Base-by-base conservation (phyloP, 1,140 invertebrate genomes). In the Muscidifurax raptorellus region DNA sequence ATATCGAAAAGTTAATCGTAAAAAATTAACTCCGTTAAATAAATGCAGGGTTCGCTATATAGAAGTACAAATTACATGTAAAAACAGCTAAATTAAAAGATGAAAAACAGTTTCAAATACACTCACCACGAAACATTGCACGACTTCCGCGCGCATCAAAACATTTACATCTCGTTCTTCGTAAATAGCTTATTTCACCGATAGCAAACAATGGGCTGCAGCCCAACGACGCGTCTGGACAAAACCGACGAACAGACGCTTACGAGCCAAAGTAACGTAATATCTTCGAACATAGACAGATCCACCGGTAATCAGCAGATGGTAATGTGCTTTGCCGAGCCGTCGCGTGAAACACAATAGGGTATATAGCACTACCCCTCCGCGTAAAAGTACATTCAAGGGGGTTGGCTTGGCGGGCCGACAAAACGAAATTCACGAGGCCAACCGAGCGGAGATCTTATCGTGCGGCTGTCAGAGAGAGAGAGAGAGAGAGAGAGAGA, bases 251-350 rank as follows among this genome's bases (percentile, higher is more conserved):
- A 59, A 69, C 66, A 69, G 25, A 69, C 66, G 66, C 25, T 28
- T 13, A 3, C 44, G 74, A n/a, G 27, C 10, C 15, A n/a, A 59
- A 59, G 89, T 86, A 89, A 90, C 87, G 71, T 86, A 84, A 91
- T 89, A 90, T 47, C 82, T 69, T 82, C 85, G 86, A 89, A 90
- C 86, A 66, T 87, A 89, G 87, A 90, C 52, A 59, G 52, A 59
- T 59, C 89, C 88, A 89, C 82, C 85, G 87, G 87, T 88, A 90
- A 91, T 91, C 89, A 90, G 90, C 90, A 91, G 90, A 91, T 91
- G 90, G 88, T 91, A 91, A 90, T 90, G 87, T 82, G 87, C 87
- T 87, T 88, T 87, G 71, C 32, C 83, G 80, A 87, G 84, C 84
- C 84, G n/a, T 15, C 13, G 69, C 44, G 28, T 32, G 28, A 18